These are phyloP conservation scores for Dicyrtoma fusca DNA, from an alignment of 2,888 invertebrate species.

Conservation along the genomic window DNA sequence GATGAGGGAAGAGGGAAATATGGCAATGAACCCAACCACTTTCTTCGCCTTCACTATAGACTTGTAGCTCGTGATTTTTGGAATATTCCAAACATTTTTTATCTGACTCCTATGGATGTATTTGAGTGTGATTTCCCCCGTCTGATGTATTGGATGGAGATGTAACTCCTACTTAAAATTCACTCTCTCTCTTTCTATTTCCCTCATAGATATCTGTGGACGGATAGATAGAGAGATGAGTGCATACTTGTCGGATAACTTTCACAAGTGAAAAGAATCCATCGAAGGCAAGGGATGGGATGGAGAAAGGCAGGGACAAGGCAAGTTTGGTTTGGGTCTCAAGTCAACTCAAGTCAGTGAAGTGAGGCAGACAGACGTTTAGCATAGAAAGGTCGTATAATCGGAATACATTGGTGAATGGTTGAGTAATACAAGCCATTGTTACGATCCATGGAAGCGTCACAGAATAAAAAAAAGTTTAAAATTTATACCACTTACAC, in stretches of 20 bases:
- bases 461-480: slow-evolving; percentile 20
- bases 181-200: neutral
- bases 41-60: neutral
- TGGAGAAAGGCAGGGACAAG: no score
- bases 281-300: neutral
- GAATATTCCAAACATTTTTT: slow-evolving; percentile 25
- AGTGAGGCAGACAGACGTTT: slow-evolving; percentile 42
- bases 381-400: slow-evolving; percentile 40
- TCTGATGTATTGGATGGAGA: no score
- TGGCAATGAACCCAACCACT: neutral
- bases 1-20: neutral
- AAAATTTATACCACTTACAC: slow-evolving; percentile 31
- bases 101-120: neutral
- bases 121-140: no score
- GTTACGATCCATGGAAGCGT: slow-evolving; percentile 28
- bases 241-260: no score
- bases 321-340: no score
- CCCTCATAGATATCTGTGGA: neutral
- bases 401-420: slow-evolving; percentile 21
- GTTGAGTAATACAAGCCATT: slow-evolving; percentile 15
- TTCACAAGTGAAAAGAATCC: neutral
- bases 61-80: slow-evolving; percentile 21
- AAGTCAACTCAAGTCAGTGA: slow-evolving; percentile 26
- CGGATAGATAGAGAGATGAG: neutral
- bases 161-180: no score